Evolutionary conservation across 1,140 invertebrate genomes (phyloP).

Genomic region (Palaemon carinicauda): DNA sequence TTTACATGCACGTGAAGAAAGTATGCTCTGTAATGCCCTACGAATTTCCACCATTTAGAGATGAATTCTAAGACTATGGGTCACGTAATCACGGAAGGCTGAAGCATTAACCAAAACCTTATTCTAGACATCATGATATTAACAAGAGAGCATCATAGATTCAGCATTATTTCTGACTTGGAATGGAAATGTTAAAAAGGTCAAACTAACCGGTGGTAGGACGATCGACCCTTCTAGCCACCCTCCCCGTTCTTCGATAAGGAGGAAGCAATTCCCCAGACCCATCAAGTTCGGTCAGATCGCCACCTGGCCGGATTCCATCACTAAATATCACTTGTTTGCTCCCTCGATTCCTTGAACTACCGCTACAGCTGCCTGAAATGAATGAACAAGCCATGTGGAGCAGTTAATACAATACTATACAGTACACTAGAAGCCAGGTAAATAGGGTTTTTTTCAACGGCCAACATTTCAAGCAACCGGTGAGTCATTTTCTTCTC

Average conservation of each 20-base stretch:
- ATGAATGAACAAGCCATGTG: background rate
- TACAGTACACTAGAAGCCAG: background rate
- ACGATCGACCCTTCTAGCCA: slow-evolving; percentile 45
- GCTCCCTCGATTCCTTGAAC: slow-evolving; percentile 68
- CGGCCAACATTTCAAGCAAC: too few relatives aligned
- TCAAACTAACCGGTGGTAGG: slow-evolving; percentile 33
- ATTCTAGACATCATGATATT: background rate
- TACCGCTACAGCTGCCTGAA: slow-evolving; percentile 58
- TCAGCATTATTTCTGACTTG: background rate
- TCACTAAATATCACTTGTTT: slow-evolving; percentile 91
- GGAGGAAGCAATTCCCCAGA: slow-evolving; percentile 61
- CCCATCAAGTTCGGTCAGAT: slow-evolving; percentile 79
- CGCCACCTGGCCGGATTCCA: slow-evolving; percentile 88
- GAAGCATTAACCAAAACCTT: background rate
- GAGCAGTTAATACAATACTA: background rate
- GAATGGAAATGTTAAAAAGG: background rate
- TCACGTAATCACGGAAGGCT: too few relatives aligned
- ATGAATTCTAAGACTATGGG: too few relatives aligned
- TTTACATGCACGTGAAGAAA: too few relatives aligned
- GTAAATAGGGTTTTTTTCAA: background rate
- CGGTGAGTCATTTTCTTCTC: too few relatives aligned
- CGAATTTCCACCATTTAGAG: too few relatives aligned
- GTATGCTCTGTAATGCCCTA: too few relatives aligned
- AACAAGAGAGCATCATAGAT: background rate
- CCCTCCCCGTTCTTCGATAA: slow-evolving; percentile 39